Base-by-base conservation (phyloP, 2,797 vertebrate genomes). In the Platyrinchus mystaceus region DNA sequence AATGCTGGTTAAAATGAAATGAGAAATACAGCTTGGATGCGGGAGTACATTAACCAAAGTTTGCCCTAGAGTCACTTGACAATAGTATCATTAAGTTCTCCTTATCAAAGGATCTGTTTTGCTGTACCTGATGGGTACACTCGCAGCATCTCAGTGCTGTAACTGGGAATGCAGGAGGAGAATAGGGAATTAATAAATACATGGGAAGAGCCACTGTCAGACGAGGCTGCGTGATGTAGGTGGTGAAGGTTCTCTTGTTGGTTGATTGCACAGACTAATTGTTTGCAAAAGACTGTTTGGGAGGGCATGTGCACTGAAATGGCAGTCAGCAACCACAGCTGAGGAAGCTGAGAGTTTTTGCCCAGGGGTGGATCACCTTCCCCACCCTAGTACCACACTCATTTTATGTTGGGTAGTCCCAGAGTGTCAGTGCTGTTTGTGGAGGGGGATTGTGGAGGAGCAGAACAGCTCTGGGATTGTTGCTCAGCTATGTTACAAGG, bases 201-300 rank as follows among this genome's bases (percentile, higher is more conserved):
- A 10, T n/a, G 36, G 46, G 22, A 82, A 73, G 27, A 76, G 12
- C 18, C 10, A 6, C 12, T 76, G 46, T 82, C 18, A 47, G 18
- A 62, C 0, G 3, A 56, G 11, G 66, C 17, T 60, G 18, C 11
- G 21, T n/a, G 50, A 34, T 63, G 28, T 26, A 82, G 36, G 17
- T 84, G 49, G 14, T 19, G 19, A 59, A 58, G 24, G 26, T 67
- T 86, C 30, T 55, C 14, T 37, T 58, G 14, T 28, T 20, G 26
- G 27, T 34, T 34, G 63, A 27, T 73, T 0, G 0, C 23, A 12
- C 4, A 0, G 52, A 10, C 12, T 50, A 0, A 0, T 77, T 44
- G 30, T 44, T 84, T 68, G 58, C 37, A 70, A 8, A 64, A 47
- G 15, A 9, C 22, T 68, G 28, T 41, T 68, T 30, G 30, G 26